Percentiles rank a stretch among this genome's conserved stretches.
Conservation (phyloP, 2,113 vertebrate species). For the Stigmatopora argus region DNA sequence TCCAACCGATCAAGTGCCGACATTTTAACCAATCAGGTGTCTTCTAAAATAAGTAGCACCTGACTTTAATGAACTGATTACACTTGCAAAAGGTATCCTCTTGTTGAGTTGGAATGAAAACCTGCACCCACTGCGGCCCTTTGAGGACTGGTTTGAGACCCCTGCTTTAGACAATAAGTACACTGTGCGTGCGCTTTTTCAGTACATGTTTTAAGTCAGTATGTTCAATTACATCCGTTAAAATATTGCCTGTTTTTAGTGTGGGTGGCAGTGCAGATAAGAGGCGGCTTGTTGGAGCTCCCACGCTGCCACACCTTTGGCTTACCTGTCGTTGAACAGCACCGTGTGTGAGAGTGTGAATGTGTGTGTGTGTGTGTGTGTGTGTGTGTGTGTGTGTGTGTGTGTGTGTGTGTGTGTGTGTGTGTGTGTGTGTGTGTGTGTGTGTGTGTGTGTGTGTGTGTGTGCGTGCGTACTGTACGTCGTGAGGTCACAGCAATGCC, state of each 20-base stretch:
- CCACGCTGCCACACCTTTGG: constrained; percentile 49
- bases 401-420: constrained; percentile 9
- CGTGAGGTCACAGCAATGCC: constrained; percentile 43
- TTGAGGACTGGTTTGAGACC: too few species aligned
- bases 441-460: constrained; percentile 3
- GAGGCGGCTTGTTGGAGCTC: constrained; percentile 30
- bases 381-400: constrained; percentile 10
- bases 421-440: not conserved
- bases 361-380: constrained; percentile 1
- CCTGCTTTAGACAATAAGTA: not conserved
- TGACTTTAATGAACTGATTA: too few species aligned
- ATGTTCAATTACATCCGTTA: not conserved
- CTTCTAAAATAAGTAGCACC: too few species aligned
- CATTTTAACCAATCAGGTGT: too few species aligned
- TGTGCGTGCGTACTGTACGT: not conserved
- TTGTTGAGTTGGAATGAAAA: too few species aligned
- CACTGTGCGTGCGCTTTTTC: not conserved
- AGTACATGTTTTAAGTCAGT: not conserved
- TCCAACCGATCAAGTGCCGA: too few species aligned
- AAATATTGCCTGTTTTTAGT: not conserved
- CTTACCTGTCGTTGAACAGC: not conserved
- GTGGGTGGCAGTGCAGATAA: constrained; percentile 36
- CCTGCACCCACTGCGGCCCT: too few species aligned
- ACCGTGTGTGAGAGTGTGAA: constrained; percentile 6
- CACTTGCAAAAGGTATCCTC: too few species aligned